These are phyloP conservation scores for Carabus problematicus DNA, from an alignment of 2,888 invertebrate species.

Conservation along the genomic window DNA sequence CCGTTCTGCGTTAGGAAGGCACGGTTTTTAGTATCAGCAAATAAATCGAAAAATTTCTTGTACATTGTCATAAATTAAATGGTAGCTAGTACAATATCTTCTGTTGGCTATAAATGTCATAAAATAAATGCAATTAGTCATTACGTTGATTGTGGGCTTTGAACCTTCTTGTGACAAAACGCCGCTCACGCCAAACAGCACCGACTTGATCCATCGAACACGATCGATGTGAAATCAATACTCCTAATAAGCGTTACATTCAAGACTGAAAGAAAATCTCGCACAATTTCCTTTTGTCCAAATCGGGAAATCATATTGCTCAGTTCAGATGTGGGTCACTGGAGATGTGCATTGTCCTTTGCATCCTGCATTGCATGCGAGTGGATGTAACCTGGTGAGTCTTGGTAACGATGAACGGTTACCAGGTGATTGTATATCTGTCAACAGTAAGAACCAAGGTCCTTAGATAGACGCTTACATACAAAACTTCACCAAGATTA, in stretches of 20 bases:
- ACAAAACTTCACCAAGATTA: too few species aligned
- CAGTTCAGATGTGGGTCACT: conserved; percentile 13
- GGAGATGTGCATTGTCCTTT: background rate
- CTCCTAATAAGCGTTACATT: conserved; percentile 28
- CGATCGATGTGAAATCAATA: conserved; percentile 31
- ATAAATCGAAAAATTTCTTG: conserved; percentile 1
- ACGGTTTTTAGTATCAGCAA: background rate
- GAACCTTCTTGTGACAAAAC: background rate
- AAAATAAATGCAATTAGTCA: background rate
- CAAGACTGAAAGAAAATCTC: conserved; percentile 33
- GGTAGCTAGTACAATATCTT: background rate
- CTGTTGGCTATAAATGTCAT: background rate
- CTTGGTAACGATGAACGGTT: background rate
- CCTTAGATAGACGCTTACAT: too few species aligned
- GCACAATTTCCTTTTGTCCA: conserved; percentile 34
- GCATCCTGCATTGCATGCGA: background rate
- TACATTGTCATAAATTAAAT: conserved; percentile 1
- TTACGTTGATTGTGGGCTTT: background rate
- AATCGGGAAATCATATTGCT: conserved; percentile 23
- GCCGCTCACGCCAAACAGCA: background rate
- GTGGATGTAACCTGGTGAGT: conserved; percentile 15
- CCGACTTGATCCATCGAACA: conserved; percentile 1
- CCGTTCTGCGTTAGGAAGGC: conserved; percentile 7
- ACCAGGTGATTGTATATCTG: conserved; percentile 21
- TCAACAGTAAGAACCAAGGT: conserved; percentile 2